Percentiles rank a stretch among this genome's conserved stretches.
phyloP scores from a whole-genome alignment of 1,140 invertebrate species.

The Leptopilina clavipes region DNA sequence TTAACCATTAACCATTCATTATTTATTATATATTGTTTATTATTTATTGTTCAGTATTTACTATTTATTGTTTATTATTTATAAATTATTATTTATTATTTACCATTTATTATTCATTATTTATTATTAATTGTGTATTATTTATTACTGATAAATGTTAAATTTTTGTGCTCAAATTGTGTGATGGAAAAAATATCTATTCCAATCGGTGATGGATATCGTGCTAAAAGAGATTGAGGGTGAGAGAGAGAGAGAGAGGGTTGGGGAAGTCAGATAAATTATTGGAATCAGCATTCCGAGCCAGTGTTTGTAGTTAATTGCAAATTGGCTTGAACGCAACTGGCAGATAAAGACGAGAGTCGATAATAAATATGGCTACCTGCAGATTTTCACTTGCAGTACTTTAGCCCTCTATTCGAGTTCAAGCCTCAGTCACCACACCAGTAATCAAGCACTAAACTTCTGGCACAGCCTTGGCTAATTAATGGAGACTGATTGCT shows the following conservation, averaged over 20 bases:
- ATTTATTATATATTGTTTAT: no score
- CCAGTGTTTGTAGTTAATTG: slow-evolving; percentile 17
- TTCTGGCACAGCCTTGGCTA: slow-evolving; percentile 58
- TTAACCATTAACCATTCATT: no score
- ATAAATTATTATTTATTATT: no score
- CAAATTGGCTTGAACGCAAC: background rate
- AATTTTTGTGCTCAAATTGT: no score
- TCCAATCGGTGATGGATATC: background rate
- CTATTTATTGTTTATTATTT: no score
- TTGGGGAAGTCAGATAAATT: background rate
- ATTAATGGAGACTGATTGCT: slow-evolving; percentile 70
- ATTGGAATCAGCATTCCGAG: slow-evolving; percentile 12
- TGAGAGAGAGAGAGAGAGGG: no score
- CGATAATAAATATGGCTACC: slow-evolving; percentile 31
- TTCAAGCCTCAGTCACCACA: slow-evolving; percentile 47
- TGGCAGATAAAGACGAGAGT: slow-evolving; percentile 20
- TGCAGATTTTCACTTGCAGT: slow-evolving; percentile 5
- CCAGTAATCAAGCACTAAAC: slow-evolving; percentile 59
- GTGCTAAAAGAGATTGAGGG: background rate
- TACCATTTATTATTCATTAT: no score
- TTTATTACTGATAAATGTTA: no score
- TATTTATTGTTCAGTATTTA: no score
- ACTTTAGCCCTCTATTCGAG: background rate
- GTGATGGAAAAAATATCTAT: background rate
- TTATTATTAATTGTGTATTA: no score